phyloP scores from a whole-genome alignment of 2,113 vertebrate species.

The Gulo gulo region DNA sequence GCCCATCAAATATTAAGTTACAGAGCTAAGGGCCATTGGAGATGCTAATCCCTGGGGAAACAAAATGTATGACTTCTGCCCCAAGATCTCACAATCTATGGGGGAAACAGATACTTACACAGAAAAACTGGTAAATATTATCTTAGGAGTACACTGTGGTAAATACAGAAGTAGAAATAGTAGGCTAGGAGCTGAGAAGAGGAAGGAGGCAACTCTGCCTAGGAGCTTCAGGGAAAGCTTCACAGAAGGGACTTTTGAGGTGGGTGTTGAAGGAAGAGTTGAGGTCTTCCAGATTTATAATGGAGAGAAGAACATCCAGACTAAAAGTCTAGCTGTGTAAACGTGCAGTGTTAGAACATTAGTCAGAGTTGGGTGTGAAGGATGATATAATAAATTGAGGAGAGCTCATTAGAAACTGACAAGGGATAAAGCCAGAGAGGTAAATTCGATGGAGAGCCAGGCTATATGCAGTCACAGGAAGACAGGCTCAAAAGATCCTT shows the following conservation, averaged over 20 bases:
- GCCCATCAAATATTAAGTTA: conserved; percentile 63
- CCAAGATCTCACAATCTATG: conserved; percentile 18
- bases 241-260: not conserved
- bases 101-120: not conserved
- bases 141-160: not conserved
- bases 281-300: not conserved
- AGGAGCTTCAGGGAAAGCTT: not conserved
- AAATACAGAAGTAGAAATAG: not conserved
- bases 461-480: not conserved
- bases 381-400: not conserved
- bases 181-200: not conserved
- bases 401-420: not conserved
- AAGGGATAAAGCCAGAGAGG: not conserved
- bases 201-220: not conserved
- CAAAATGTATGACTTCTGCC: conserved; percentile 38
- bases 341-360: not conserved
- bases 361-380: not conserved
- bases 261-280: not conserved
- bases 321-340: not conserved
- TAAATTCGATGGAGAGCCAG: not conserved
- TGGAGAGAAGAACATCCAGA: not conserved
- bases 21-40: conserved; percentile 14
- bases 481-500: not conserved
- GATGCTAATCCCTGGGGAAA: not conserved
- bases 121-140: not conserved